These are phyloP conservation scores for Apolygus lucorum DNA, from an alignment of 1,140 invertebrate species.

Conservation along the genomic window DNA sequence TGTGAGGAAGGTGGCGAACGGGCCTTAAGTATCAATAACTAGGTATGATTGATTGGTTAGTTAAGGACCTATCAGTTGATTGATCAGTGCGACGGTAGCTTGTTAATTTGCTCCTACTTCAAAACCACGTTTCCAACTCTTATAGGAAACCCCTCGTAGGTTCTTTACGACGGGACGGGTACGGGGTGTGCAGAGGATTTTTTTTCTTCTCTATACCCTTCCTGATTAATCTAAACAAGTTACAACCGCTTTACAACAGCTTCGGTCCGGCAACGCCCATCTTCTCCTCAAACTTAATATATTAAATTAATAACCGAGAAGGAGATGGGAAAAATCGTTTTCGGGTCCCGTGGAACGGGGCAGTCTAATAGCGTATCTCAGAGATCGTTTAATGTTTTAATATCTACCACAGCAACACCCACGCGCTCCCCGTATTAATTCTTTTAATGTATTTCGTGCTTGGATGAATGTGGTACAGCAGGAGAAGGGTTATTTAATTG, in stretches of 20 bases:
- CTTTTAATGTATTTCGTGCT: slow-evolving; percentile 26
- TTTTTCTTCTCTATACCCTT: slow-evolving; percentile 3
- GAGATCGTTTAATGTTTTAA: slow-evolving; percentile 22
- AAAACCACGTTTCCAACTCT: slow-evolving; percentile 2
- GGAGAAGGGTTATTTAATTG: too few species aligned
- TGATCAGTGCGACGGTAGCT: slow-evolving; percentile 27
- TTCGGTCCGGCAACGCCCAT: slow-evolving; percentile 2
- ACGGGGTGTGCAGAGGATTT: neutral
- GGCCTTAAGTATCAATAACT: slow-evolving; percentile 28
- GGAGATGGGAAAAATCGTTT: slow-evolving; percentile 10
- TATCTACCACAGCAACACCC: slow-evolving; percentile 12
- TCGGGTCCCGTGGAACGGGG: neutral
- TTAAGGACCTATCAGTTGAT: slow-evolving; percentile 29
- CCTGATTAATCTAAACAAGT: slow-evolving; percentile 28
- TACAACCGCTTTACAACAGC: slow-evolving; percentile 27
- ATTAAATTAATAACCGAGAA: slow-evolving; percentile 29
- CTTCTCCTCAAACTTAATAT: slow-evolving; percentile 24
- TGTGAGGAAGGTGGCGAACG: slow-evolving; percentile 21
- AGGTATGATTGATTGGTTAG: slow-evolving; percentile 28
- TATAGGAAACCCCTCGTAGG: neutral
- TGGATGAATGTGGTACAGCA: too few species aligned
- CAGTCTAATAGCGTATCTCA: slow-evolving; percentile 19
- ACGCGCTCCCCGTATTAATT: slow-evolving; percentile 19
- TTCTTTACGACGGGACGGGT: neutral
- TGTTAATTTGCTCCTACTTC: slow-evolving; percentile 23